Base-by-base conservation (phyloP, 2,797 vertebrate species). In the Garrulus glandarius region DNA sequence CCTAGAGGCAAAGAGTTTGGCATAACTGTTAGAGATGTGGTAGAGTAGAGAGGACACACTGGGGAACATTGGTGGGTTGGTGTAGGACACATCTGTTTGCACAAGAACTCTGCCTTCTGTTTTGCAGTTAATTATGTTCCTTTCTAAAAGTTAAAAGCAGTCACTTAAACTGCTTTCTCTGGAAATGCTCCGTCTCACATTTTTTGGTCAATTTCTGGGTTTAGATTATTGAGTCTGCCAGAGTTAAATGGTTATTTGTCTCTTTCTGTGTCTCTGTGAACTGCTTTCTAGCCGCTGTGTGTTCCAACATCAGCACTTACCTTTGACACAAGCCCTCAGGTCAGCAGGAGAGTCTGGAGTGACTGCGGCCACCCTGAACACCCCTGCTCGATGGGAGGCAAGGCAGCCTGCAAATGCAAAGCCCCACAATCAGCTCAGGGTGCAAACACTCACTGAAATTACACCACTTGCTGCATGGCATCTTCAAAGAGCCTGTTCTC, bases 261-360 rank as follows among this genome's bases (percentile, higher is more conserved):
- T 82, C 30, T 46, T 47, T 50, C 36, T 85, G 56, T 84, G 44
- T n/a, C 29, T 19, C 4, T 5, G 29, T 36, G 43, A 76, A 68
- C 13, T 47, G 47, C 36, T 83, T 37, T 52, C 2, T 9, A 72
- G 14, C 5, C 34, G 0, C 0, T 4, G 5, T 6, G 22, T 29
- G 59, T 16, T 37, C 32, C 19, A 70, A 14, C 15, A 86, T 24
- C 47, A 46, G 72, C 70, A 65, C 96, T 97, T 93, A 99, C 99
- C 99, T 27, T 39, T 98, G 93, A 99, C 98, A 88, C 99, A 99
- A 47, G 98, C 98, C 75, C 99, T 98, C 26, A 99, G 98, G 84
- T 99, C 97, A 59, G 98, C 88, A 36, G 98, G 97, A 84, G 98
- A 97, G 49, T 85, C 95, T 15, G 97, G 87, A 93, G 96, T 96